Evolutionary conservation across 2,113 vertebrate genomes (phyloP), one percentile per base, ranked within the genome.

Genomic region (Ictidomys tridecemlineatus): DNA sequence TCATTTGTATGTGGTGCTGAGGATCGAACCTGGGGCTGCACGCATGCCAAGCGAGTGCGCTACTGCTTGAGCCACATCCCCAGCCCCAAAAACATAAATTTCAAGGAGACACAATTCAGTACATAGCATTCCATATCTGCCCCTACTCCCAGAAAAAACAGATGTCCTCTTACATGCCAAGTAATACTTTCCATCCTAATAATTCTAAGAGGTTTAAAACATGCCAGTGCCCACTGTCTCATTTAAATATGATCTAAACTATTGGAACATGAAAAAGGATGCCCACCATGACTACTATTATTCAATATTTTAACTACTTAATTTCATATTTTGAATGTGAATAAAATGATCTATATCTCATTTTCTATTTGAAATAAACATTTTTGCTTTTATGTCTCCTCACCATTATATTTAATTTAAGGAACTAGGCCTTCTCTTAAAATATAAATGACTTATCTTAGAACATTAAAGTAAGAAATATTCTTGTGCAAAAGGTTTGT

Each of bases 401-500:
- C 4, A 63, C 17, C 13, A 22, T 79, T 70, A 51, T 74, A 32
- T 70, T 73, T 82, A 79, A 92, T 95, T 79, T 34, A 85, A 85
- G 53, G 34, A 56, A 91, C 26, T 8, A 10, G 67, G 74, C 26
- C 28, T 79, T 93, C 91, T 39, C 85, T 90, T 93, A 89, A 88
- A 84, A 45, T 78, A 17, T 28, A 70, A 96, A 53, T 74, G n/a
- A 82, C 6, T 95, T 32, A 58, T 39, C 37, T 53, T 34, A 85
- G 22, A 39, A 76, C 37, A 26, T 32, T 76, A 22, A 70, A n/a
- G 70, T 92, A 12, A 45, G 42, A 85, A 85, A 91, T 20, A 53
- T 65, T 22, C 69, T 28, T 53, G 8, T 39, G 1, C 37, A 85
- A 89, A 83, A 22, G 14, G 3, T 84, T 34, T 91, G 9, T 83